Conservation (phyloP, 2,797 vertebrate species). For the Acropternis orthonyx region DNA sequence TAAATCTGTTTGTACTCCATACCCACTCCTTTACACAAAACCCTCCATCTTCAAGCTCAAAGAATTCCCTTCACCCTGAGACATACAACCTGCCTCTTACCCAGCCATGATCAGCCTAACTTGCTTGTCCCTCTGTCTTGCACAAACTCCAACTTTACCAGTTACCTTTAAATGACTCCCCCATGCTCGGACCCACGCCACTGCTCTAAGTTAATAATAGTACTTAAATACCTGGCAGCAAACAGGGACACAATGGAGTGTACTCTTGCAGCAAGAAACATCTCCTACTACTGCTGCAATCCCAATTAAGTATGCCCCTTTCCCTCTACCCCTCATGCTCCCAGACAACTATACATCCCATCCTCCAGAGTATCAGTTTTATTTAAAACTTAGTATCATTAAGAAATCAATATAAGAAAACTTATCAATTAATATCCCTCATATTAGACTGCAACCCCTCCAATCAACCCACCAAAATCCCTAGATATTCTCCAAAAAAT, state of each 20-base stretch:
- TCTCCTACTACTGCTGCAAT: neutral
- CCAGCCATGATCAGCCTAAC: neutral
- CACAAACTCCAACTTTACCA: neutral
- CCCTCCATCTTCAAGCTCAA: neutral
- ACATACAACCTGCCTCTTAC: neutral
- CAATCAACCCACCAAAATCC: neutral
- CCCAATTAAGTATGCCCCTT: neutral
- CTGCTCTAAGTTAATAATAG: neutral
- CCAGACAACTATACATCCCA: neutral
- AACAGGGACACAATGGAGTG: neutral
- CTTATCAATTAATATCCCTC: neutral
- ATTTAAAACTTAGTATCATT: neutral
- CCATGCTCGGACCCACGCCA: neutral
- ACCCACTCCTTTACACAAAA: neutral
- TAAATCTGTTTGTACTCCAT: neutral
- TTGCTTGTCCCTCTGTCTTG: neutral
- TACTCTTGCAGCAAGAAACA: neutral
- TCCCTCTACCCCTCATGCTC: neutral
- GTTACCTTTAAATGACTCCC: neutral
- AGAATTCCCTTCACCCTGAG: fast-evolving
- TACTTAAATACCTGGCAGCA: neutral
- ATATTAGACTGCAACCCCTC: neutral
- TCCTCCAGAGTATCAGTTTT: neutral
- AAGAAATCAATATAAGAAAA: neutral
- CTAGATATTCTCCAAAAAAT: neutral